Evolutionary conservation across 1,140 invertebrate genomes (phyloP).

Genomic region (Lucilia sericata): DNA sequence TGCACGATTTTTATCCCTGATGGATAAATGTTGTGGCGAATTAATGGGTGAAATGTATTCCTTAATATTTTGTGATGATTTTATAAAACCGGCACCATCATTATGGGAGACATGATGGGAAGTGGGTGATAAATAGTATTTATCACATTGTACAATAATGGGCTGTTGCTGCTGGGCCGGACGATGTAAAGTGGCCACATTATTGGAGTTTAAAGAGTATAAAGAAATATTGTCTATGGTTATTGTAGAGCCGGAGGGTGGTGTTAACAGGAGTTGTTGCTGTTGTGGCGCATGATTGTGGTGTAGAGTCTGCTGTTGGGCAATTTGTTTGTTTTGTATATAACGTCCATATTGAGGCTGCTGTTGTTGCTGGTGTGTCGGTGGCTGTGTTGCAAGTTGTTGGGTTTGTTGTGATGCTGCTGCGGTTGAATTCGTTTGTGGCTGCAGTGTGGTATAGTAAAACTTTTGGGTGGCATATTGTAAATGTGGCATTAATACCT

Average conservation of each 20-base stretch:
- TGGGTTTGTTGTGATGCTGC: neutral
- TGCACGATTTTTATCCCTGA: conserved; percentile 13
- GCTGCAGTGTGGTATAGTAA: conserved; percentile 39
- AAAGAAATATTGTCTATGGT: conserved; percentile 57
- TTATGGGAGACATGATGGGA: conserved; percentile 59
- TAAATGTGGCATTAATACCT: conserved; percentile 29
- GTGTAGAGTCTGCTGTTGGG: neutral
- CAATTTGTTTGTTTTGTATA: conserved; percentile 33
- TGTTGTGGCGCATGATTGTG: neutral
- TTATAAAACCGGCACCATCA: conserved; percentile 63
- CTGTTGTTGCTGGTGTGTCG: conserved; percentile 56
- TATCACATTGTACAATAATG: conserved; percentile 64
- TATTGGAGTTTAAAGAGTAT: conserved; percentile 64
- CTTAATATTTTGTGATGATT: conserved; percentile 65
- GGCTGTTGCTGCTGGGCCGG: conserved; percentile 61
- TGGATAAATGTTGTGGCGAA: conserved; percentile 56
- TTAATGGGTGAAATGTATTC: conserved; percentile 61
- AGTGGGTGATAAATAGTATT: conserved; percentile 64
- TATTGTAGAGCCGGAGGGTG: neutral
- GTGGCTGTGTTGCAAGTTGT: conserved; percentile 51
- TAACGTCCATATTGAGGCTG: conserved; percentile 35
- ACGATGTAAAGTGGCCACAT: conserved; percentile 58
- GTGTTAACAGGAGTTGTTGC: conserved; percentile 22
- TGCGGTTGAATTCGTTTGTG: neutral
- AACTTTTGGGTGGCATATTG: conserved; percentile 40